Conservation (phyloP, 2,888 invertebrate genomes). For the Polylopha cassiicola region DNA sequence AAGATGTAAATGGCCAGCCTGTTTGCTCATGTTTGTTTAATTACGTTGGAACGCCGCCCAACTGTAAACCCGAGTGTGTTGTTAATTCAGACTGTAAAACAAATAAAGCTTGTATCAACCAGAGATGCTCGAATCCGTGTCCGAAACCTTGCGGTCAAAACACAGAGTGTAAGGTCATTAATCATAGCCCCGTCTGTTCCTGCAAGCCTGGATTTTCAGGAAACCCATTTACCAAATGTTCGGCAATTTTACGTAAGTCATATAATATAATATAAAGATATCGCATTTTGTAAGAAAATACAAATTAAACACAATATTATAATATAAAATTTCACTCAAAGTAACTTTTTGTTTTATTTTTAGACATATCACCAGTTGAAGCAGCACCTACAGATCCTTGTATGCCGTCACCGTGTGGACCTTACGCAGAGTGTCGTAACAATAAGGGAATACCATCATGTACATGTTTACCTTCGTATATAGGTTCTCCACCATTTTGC, state of each 20-base stretch:
- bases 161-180: conserved; percentile 82
- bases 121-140: conserved; percentile 83
- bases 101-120: conserved; percentile 81
- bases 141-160: conserved; percentile 82
- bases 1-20: conserved; percentile 82
- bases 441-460: conserved; percentile 83
- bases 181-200: conserved; percentile 84
- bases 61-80: conserved; percentile 81
- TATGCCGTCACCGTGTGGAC: conserved; percentile 84
- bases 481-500: conserved; percentile 80
- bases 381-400: conserved; percentile 80
- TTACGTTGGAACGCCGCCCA: conserved; percentile 81
- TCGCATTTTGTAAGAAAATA: too few species aligned
- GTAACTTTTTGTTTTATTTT: conserved; percentile 13
- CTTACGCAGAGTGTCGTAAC: conserved; percentile 84
- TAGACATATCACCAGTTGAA: conserved; percentile 50
- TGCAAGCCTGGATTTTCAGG: conserved; percentile 82
- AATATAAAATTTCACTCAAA: neutral
- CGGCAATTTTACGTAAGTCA: conserved; percentile 74
- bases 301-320: neutral
- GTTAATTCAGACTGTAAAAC: conserved; percentile 80
- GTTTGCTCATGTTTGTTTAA: conserved; percentile 83
- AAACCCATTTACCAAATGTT: conserved; percentile 81
- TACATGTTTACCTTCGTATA: conserved; percentile 81
- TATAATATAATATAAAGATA: neutral